These are phyloP conservation scores for Notothenia rossii DNA, from an alignment of 2,113 vertebrate genomes.

Conservation along the genomic window DNA sequence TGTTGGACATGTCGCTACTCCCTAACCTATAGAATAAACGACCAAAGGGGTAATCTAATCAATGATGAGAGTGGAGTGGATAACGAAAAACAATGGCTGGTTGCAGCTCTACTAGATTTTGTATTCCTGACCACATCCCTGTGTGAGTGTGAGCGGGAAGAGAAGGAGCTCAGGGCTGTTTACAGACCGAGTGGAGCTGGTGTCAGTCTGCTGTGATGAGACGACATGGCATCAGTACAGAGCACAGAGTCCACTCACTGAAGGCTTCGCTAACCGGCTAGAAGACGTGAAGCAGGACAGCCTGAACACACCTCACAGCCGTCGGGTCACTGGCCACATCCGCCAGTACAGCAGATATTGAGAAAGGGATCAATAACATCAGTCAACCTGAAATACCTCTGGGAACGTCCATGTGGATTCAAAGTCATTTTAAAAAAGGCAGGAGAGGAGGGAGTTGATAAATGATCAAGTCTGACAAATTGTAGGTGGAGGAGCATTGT, in stretches of 20 bases:
- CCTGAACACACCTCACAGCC: slow-evolving; percentile 22
- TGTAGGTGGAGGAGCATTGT: not conserved
- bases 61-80: not conserved
- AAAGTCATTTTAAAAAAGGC: not conserved
- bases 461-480: not conserved
- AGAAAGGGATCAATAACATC: slow-evolving; percentile 32
- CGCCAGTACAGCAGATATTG: slow-evolving; percentile 16
- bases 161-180: slow-evolving; percentile 7
- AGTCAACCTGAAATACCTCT: not conserved
- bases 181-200: slow-evolving; percentile 27
- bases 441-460: not conserved
- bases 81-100: slow-evolving; percentile 2
- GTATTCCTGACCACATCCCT: slow-evolving; percentile 30
- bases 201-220: slow-evolving; percentile 28
- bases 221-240: slow-evolving; percentile 25
- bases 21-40: not conserved
- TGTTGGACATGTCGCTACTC: not conserved
- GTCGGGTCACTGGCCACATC: slow-evolving; percentile 41
- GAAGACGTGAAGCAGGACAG: slow-evolving; percentile 42
- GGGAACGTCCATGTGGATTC: not conserved
- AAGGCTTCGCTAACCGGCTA: slow-evolving; percentile 24
- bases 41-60: not conserved
- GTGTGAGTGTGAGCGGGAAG: slow-evolving; percentile 33
- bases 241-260: slow-evolving; percentile 48
- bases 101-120: slow-evolving; percentile 7